Percentiles rank a stretch among this genome's conserved stretches.
Conservation (phyloP, 2,888 invertebrate species). For the Notocelia uddmanniana region DNA sequence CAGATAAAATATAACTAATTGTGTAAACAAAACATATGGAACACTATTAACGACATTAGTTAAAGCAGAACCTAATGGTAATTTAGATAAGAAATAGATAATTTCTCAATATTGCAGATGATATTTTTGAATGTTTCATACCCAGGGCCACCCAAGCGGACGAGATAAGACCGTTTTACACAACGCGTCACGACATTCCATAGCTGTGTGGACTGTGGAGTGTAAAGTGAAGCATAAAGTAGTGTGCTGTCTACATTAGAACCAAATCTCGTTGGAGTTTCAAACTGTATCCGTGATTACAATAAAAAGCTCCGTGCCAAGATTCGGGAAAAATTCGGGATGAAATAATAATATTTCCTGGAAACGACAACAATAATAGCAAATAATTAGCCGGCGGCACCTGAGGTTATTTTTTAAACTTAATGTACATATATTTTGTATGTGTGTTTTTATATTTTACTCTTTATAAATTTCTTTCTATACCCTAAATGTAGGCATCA, state of each 20-base stretch:
- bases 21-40: background rate
- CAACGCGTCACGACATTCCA: slow-evolving; percentile 24
- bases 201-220: too few species aligned
- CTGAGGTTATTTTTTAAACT: too few species aligned
- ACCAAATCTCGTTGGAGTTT: background rate
- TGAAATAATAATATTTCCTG: too few species aligned
- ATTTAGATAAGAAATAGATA: background rate
- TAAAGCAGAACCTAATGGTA: slow-evolving; percentile 19
- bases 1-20: background rate
- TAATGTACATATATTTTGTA: too few species aligned
- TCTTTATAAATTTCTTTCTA: too few species aligned
- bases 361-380: too few species aligned
- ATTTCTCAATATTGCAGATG: background rate
- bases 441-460: too few species aligned
- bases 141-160: slow-evolving; percentile 25
- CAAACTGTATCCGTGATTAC: too few species aligned
- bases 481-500: too few species aligned
- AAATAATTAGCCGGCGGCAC: too few species aligned
- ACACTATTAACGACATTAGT: background rate
- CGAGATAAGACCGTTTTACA: slow-evolving; percentile 25
- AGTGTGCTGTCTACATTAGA: background rate
- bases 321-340: too few species aligned
- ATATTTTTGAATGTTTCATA: slow-evolving; percentile 21
- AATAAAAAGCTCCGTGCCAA: too few species aligned
- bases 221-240: background rate